A percentile compares a stretch with the other conserved stretches of the same genome.
These are phyloP conservation scores for Tetramorium simillimum DNA, from an alignment of 1,140 invertebrate species.

Conservation along the genomic window DNA sequence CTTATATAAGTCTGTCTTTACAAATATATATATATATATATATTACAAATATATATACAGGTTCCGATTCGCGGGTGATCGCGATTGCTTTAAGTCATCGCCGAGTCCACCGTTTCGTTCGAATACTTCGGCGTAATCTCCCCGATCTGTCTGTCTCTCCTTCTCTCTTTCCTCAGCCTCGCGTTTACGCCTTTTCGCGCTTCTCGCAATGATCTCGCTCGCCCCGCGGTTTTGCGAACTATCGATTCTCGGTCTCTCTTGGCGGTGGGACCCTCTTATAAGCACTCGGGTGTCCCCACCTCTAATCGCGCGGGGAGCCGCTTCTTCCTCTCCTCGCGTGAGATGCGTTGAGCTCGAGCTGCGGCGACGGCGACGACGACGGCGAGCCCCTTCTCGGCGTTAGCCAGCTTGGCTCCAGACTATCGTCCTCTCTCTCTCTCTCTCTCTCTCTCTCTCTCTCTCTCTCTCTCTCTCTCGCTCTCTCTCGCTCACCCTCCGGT, in stretches of 20 bases:
- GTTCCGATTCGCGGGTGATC: conserved; percentile 3
- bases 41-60: neutral
- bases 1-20: conserved; percentile 12
- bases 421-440: conserved; percentile 56
- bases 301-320: conserved; percentile 63
- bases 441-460: conserved; percentile 34
- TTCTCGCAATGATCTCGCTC: conserved; percentile 68
- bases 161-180: neutral
- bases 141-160: neutral
- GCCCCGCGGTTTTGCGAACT: conserved; percentile 81
- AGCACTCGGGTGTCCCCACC: conserved; percentile 81
- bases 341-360: conserved; percentile 53
- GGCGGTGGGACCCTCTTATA: conserved; percentile 82
- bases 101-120: neutral
- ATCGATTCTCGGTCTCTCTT: conserved; percentile 77
- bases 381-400: conserved; percentile 80
- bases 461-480: conserved; percentile 56
- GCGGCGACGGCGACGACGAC: conserved; percentile 52
- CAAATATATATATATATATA: neutral
- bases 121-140: conserved; percentile 9
- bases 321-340: conserved; percentile 67
- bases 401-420: conserved; percentile 84
- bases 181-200: conserved; percentile 10
- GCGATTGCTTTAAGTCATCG: conserved; percentile 26
- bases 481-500: neutral